These are phyloP conservation scores for Aplochiton taeniatus DNA, from an alignment of 2,797 vertebrate species.

Conservation along the genomic window DNA sequence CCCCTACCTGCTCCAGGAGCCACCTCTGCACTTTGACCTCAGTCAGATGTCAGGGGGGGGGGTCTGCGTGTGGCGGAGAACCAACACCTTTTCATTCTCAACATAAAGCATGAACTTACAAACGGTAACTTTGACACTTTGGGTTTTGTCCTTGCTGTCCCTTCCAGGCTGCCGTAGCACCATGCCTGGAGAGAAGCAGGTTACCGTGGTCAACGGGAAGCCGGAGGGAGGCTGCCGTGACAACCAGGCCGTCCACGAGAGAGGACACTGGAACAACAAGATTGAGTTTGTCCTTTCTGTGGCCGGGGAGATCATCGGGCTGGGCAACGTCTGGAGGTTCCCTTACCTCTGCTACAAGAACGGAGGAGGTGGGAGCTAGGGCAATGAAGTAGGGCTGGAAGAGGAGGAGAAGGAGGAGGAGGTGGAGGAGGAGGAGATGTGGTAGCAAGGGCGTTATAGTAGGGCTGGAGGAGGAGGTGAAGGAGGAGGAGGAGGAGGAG, in stretches of 20 bases:
- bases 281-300: conserved; percentile 97
- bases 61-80: too few species aligned
- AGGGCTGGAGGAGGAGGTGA: conserved; percentile 76
- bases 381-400: too few species aligned
- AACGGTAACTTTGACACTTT: too few species aligned
- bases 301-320: conserved; percentile 97
- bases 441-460: too few species aligned
- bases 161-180: conserved; percentile 77
- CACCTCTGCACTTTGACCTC: too few species aligned
- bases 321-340: conserved; percentile 98
- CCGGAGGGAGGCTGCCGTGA: conserved; percentile 88
- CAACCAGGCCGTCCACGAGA: conserved; percentile 86
- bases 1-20: too few species aligned
- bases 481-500: too few species aligned
- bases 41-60: too few species aligned
- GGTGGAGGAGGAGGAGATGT: too few species aligned
- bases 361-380: conserved; percentile 82
- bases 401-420: too few species aligned
- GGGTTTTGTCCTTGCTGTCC: neutral
- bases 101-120: too few species aligned
- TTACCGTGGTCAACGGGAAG: conserved; percentile 93
- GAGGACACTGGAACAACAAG: conserved; percentile 99
- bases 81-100: too few species aligned
- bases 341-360: conserved; percentile 99
- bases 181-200: conserved; percentile 98